These are phyloP conservation scores for Ginglymostoma cirratum DNA, from an alignment of 2,113 vertebrate genomes.

Conservation along the genomic window DNA sequence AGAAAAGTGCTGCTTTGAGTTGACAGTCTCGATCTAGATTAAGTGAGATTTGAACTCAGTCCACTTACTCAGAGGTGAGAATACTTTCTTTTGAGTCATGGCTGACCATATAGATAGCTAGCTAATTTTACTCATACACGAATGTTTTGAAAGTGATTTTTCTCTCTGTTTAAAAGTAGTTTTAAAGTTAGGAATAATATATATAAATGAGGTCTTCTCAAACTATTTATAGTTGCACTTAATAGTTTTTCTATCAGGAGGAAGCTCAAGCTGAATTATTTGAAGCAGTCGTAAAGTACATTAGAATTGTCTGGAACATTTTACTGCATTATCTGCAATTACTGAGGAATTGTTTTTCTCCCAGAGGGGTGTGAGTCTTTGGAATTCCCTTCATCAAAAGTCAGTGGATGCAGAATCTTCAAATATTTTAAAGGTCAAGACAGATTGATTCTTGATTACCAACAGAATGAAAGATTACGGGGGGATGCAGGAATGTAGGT, in stretches of 20 bases:
- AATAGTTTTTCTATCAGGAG: neutral
- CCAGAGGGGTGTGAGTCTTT: too few species aligned
- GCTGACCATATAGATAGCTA: neutral
- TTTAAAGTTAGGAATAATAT: neutral
- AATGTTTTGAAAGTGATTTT: neutral
- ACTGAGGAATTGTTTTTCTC: too few species aligned
- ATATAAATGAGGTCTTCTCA: neutral
- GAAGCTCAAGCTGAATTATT: neutral
- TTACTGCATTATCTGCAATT: neutral
- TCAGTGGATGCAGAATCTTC: too few species aligned
- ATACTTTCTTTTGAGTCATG: neutral
- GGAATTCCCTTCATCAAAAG: too few species aligned
- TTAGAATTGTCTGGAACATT: neutral
- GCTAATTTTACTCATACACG: neutral
- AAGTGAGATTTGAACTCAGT: neutral
- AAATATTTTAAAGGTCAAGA: too few species aligned
- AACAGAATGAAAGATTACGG: too few species aligned
- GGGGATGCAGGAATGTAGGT: too few species aligned
- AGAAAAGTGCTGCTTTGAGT: neutral
- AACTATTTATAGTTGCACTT: neutral
- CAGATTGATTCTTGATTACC: too few species aligned
- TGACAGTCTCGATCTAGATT: neutral
- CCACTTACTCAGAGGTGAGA: neutral
- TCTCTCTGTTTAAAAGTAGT: neutral
- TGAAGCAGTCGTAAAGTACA: neutral